These are phyloP conservation scores for Hylaeus volcanicus DNA, from an alignment of 1,140 invertebrate genomes.

Conservation along the genomic window DNA sequence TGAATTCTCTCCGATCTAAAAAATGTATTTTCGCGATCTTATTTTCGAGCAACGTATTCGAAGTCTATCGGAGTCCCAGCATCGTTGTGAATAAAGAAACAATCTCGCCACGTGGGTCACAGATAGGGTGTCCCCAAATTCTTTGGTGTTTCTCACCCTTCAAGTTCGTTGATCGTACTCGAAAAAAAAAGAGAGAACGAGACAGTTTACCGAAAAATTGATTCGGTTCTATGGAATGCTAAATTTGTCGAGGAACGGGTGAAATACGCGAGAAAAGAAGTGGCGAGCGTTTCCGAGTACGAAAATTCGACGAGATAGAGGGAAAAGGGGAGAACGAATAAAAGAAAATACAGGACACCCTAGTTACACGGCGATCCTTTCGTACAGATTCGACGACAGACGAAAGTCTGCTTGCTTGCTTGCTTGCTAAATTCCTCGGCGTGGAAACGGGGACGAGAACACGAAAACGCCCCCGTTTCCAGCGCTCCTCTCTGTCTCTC, in stretches of 20 bases:
- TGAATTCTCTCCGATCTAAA: too few relatives aligned
- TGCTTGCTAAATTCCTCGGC: slow-evolving; percentile 57
- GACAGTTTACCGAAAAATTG: background rate
- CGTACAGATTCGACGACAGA: slow-evolving; percentile 60
- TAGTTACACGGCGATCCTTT: slow-evolving; percentile 54
- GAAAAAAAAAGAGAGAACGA: slow-evolving; percentile 10
- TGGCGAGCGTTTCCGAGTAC: too few relatives aligned
- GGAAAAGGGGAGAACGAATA: background rate
- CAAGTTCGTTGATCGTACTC: background rate
- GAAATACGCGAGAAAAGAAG: too few relatives aligned
- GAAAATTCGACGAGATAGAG: background rate
- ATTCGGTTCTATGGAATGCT: background rate
- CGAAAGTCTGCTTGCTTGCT: slow-evolving; percentile 61
- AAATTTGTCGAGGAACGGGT: background rate
- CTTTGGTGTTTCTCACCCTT: slow-evolving; percentile 31
- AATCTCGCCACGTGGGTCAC: slow-evolving; percentile 44
- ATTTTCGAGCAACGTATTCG: too few relatives aligned
- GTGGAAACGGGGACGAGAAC: slow-evolving; percentile 61
- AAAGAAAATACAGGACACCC: slow-evolving; percentile 45
- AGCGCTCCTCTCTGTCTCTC: slow-evolving; percentile 65
- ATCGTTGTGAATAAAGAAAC: slow-evolving; percentile 16
- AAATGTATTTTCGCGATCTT: too few relatives aligned
- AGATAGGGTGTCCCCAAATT: slow-evolving; percentile 58
- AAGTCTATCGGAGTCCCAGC: slow-evolving; percentile 5
- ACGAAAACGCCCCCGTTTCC: slow-evolving; percentile 54